Base-by-base conservation (phyloP, 2,797 vertebrate species). In the Sebastes goodei region DNA sequence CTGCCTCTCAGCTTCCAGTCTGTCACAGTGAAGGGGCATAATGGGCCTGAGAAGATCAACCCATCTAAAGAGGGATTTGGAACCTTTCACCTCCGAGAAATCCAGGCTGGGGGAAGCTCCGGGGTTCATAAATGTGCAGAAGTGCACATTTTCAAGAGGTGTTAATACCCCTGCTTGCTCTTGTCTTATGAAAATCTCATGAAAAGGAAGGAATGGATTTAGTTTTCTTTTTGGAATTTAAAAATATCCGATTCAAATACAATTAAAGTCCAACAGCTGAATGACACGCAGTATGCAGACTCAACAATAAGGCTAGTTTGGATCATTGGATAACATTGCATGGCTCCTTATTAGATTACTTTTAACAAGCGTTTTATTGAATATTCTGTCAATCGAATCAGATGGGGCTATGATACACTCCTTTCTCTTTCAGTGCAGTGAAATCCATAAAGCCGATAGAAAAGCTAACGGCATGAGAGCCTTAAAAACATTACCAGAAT, bases 401-500 rank as follows among this genome's bases (percentile, higher is more conserved):
- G 88, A 86, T 68, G 84, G 87, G 87, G 71, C 84, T 87, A 88
- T 94, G 89, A 96, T 96, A 92, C 95, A 95, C 90, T 94, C 86
- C 76, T 86, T 91, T 97, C 92, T 95, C 95, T 89, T 96, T 94
- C 93, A 94, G 89, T 87, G 86, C 85, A 85, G 92, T 94, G 95
- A 94, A 94, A 97, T 97, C 96, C 95, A 95, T 97, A 96, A 97
- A 97, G 94, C 94, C 95, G 94, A 96, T 94, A 92, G 91, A 95
- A 89, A 95, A 95, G 95, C 94, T 95, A 94, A 96, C 95, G 95
- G 80, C 88, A 96, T 93, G 94, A 94, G 90, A 94, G 92, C 94
- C 95, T 96, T 96, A 97, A 96, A 97, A 97, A 97, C 96, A 97
- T 96, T 96, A 96, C 95, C 92, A 94, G 95, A 97, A 97, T 97